Conservation (phyloP, 1,140 invertebrate species). For the Schlechtendalia chinensis region DNA sequence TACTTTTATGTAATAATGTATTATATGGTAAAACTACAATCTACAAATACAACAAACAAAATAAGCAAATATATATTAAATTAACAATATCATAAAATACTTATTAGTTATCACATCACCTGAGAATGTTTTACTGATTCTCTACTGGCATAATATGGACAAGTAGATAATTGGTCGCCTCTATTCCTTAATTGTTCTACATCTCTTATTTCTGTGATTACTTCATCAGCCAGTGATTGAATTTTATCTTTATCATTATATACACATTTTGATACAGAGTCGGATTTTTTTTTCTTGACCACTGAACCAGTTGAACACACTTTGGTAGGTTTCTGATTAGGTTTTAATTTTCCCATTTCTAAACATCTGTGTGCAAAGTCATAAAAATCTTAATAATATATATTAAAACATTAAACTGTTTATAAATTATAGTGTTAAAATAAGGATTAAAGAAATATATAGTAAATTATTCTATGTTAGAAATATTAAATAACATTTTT, state of each 20-base stretch:
- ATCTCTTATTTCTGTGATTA: conserved; percentile 74
- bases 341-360: conserved; percentile 74
- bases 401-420: background rate
- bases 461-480: too few relatives aligned
- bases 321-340: conserved; percentile 62
- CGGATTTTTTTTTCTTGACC: conserved; percentile 63
- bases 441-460: background rate
- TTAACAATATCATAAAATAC: conserved; percentile 2
- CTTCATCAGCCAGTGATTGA: conserved; percentile 64
- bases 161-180: conserved; percentile 72
- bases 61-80: conserved; percentile 13
- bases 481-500: background rate
- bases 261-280: conserved; percentile 63
- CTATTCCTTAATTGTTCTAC: conserved; percentile 79
- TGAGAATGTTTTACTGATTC: conserved; percentile 77
- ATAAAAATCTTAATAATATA: conserved; percentile 8
- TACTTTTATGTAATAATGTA: conserved; percentile 81
- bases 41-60: conserved; percentile 53
- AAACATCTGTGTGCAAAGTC: conserved; percentile 65
- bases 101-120: conserved; percentile 57
- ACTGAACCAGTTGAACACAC: conserved; percentile 64
- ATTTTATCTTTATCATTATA: conserved; percentile 69
- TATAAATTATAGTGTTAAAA: background rate
- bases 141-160: conserved; percentile 87
- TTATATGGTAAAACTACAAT: conserved; percentile 83